phyloP scores from a whole-genome alignment of 2,888 invertebrate species.

The Cerastis rubricosa region DNA sequence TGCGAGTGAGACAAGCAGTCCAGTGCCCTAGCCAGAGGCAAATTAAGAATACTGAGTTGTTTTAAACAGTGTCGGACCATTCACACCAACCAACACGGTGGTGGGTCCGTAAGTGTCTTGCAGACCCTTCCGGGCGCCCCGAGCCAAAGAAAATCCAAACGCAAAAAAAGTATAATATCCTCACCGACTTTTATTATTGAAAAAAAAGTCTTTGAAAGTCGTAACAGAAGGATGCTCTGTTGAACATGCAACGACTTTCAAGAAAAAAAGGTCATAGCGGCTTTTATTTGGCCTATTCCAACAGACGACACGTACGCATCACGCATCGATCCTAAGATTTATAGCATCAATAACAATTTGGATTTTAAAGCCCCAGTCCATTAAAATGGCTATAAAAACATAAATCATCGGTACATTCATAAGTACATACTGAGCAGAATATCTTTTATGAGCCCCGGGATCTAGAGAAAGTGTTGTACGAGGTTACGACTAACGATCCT shows the following conservation, averaged over 20 bases:
- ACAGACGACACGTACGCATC: constrained; percentile 6
- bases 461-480: constrained; percentile 59
- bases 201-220: not conserved
- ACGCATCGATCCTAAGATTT: constrained; percentile 21
- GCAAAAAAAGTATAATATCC: not conserved
- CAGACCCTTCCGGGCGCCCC: too few species aligned
- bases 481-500: constrained; percentile 50
- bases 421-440: constrained; percentile 31
- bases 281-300: constrained; percentile 21
- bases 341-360: constrained; percentile 40
- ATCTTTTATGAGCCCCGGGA: constrained; percentile 44
- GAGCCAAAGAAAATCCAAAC: not conserved
- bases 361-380: constrained; percentile 22
- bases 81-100: not conserved
- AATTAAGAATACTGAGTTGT: too few species aligned
- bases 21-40: not conserved
- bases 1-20: not conserved
- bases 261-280: not conserved
- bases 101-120: too few species aligned
- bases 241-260: constrained; percentile 8
- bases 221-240: not conserved
- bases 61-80: not conserved
- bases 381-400: constrained; percentile 39
- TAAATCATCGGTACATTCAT: constrained; percentile 32
- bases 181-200: too few species aligned